phyloP scores from a whole-genome alignment of 2,113 vertebrate species.

The Anoura caudifer region DNA sequence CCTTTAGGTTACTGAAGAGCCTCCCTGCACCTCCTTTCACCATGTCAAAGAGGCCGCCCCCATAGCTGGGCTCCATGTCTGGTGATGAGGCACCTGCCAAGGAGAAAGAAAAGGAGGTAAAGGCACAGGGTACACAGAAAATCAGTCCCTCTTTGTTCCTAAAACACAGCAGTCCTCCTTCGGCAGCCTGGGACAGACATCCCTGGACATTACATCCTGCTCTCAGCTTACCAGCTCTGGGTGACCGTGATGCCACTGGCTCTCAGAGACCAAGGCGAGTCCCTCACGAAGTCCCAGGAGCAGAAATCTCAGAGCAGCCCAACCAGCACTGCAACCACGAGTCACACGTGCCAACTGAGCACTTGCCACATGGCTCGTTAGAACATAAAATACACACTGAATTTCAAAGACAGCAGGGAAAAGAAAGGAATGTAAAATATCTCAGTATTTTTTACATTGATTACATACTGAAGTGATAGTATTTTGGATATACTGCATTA shows the following conservation, averaged over 20 bases:
- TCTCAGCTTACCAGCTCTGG: not conserved
- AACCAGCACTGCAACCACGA: not conserved
- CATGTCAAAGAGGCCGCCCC: constrained; percentile 96
- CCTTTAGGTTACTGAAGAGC: constrained; percentile 98
- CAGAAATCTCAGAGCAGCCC: not conserved
- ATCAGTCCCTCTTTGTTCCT: not conserved
- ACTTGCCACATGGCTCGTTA: not conserved
- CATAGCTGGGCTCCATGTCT: constrained; percentile 95
- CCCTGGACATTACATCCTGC: not conserved
- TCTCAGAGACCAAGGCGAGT: not conserved
- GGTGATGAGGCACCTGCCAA: constrained; percentile 83
- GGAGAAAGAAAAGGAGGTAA: not conserved
- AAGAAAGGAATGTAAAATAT: not conserved
- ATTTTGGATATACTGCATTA: not conserved
- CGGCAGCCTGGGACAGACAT: not conserved
- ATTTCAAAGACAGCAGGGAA: not conserved
- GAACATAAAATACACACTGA: not conserved
- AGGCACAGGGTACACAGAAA: rapidly evolving
- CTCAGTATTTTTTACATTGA: not conserved
- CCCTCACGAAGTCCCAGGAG: not conserved
- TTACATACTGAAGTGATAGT: not conserved
- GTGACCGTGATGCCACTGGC: not conserved
- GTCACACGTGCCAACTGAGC: not conserved
- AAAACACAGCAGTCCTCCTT: not conserved
- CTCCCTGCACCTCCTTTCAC: constrained; percentile 98